Base-by-base conservation (phyloP, 2,888 invertebrate species). In the Chironomus tentans region DNA sequence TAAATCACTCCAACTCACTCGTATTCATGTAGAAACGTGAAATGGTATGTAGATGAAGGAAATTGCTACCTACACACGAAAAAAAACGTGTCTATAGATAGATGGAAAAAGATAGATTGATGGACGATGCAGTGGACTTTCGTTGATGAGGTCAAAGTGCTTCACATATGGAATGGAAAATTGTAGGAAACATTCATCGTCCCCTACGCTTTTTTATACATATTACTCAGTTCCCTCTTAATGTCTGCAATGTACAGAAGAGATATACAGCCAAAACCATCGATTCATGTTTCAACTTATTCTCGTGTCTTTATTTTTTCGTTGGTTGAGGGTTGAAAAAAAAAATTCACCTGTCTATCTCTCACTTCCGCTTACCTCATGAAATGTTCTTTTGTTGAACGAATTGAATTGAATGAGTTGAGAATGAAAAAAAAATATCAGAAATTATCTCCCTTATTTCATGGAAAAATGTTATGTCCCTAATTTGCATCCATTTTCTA, bases 301-400 rank as follows among this genome's bases (percentile, higher is more conserved):
- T 38, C 28, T 28, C 28, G 28, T 28, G 28, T 28, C 28, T 28
- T 5, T 38, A 6, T 38, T 38, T 38, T 1, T 38, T n/a, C n/a
- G 7, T 50, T 61, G 28, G 38, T 24, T 65, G 65, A 65, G 72
- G 72, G 72, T 72, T 72, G 72, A 46, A 72, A 72, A 61, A 18
- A 47, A 47, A n/a, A 18, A 72, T 72, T 72, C 72, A 72, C 72
- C 72, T 72, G 72, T 72, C 72, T 72, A 72, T 72, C 72, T 72
- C 46, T 38, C 15, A 72, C 62, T 72, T 72, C 72, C 72, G 72
- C 61, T 72, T 46, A n/a, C 62, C 28, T 50, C 72, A 72, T 61
- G 72, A 72, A 72, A 50, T 70, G 28, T 24, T 50, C 47, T 22
- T 18, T 48, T 12, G 28, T n/a, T 50, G 10, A 38, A 38, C 2